Base-by-base conservation (phyloP, 2,113 vertebrate genomes). In the Orcinus orca region DNA sequence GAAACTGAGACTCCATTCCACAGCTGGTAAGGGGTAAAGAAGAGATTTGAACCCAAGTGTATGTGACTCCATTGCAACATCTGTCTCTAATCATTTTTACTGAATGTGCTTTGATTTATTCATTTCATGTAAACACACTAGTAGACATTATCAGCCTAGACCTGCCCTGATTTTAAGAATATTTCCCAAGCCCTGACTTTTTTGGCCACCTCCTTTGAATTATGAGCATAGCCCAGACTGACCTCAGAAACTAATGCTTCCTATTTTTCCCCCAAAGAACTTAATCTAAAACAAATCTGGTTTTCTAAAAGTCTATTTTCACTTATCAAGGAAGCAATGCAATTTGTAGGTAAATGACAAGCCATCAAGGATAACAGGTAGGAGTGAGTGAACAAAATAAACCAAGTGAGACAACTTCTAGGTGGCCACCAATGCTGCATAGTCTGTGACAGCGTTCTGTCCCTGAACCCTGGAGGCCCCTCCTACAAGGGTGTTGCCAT, bases 261-360 rank as follows among this genome's bases (percentile, higher is more conserved):
- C 81, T 85, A 25, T 86, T 90, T 90, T 67, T 21, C 21, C 53
- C 63, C 77, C 68, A 76, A 62, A 90, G 62, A 96, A 94, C 68
- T 83, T 83, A 81, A 88, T 70, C 11, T 74, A 88, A 96, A 79
- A 21, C 53, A 88, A 96, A 62, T 36, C 94, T 95, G 14, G 26
- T 74, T 88, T 97, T 74, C 41, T 50, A 25, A 70, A 65, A 71
- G 50, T 53, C 62, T 73, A 20, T 92, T 87, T 96, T 86, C 36
- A 65, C 65, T 93, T 33, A 77, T 50, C 55, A 58, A 94, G 44
- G 41, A 71, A 67, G 5, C n/a, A 71, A 23, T 21, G 10, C 55
- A 53, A 44, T 71, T 94, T 88, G 50, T 70, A 80, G 80, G 9
- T 44, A 71, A 94, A 60, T 92, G 63, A 63, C 17, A 77, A 74